phyloP scores from a whole-genome alignment of 1,140 invertebrate genomes.

The Melitaea cinxia region DNA sequence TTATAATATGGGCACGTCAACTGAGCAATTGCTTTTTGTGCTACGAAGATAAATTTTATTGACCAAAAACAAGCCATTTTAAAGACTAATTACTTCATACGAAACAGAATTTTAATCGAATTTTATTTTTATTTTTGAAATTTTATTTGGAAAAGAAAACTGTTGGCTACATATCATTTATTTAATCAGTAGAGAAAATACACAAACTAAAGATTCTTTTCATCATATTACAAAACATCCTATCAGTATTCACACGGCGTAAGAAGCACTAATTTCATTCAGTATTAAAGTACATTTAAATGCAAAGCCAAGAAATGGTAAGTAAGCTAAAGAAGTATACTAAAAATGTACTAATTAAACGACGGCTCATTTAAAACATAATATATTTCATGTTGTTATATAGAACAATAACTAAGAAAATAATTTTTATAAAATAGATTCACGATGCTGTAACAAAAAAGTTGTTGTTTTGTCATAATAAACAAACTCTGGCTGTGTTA shows the following conservation, averaged over 20 bases:
- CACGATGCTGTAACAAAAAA: too few species aligned
- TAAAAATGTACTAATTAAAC: constrained; percentile 62
- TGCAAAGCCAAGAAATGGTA: constrained; percentile 64
- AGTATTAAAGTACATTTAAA: constrained; percentile 67
- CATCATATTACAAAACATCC: constrained; percentile 22
- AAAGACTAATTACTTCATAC: too few species aligned
- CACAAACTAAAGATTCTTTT: background rate
- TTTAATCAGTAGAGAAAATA: background rate
- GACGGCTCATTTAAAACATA: constrained; percentile 24
- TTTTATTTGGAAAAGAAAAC: too few species aligned
- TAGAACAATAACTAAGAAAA: background rate
- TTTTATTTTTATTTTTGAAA: too few species aligned
- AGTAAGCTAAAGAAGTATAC: constrained; percentile 68
- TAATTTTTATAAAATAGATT: too few species aligned
- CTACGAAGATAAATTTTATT: too few species aligned
- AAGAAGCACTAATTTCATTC: constrained; percentile 66
- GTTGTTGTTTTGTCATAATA: too few species aligned
- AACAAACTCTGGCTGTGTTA: too few species aligned
- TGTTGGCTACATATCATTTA: background rate
- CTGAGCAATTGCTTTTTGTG: too few species aligned
- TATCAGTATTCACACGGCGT: constrained; percentile 50
- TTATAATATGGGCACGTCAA: too few species aligned
- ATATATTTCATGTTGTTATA: background rate
- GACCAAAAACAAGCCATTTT: too few species aligned
- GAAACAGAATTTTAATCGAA: too few species aligned